These are phyloP conservation scores for Hypena proboscidalis DNA, from an alignment of 2,888 invertebrate genomes.

Conservation along the genomic window DNA sequence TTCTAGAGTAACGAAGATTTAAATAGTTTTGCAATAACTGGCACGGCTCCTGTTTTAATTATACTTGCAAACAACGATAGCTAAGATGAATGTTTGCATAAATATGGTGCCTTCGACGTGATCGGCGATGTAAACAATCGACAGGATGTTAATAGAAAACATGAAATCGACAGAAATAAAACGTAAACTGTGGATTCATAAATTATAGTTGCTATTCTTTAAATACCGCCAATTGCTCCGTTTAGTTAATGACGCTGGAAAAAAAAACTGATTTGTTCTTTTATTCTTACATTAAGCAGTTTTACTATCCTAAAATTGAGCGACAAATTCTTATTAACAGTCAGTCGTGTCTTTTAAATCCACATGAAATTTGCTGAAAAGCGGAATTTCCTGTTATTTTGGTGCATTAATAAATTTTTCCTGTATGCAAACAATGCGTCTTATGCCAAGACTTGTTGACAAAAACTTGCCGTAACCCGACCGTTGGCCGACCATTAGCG, in stretches of 20 bases:
- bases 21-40: conserved; percentile 33
- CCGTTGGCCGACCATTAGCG: conserved; percentile 39
- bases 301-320: too few relatives aligned
- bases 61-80: conserved; percentile 32
- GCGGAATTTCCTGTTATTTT: too few relatives aligned
- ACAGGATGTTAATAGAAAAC: conserved; percentile 45
- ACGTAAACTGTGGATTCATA: too few relatives aligned
- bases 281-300: too few relatives aligned
- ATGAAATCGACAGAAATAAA: conserved; percentile 35
- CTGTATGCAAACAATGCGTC: not conserved
- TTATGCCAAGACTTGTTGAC: conserved; percentile 6
- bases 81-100: conserved; percentile 37
- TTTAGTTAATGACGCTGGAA: too few relatives aligned
- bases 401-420: too few relatives aligned
- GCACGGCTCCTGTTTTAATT: conserved; percentile 33
- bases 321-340: too few relatives aligned
- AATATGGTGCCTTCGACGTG: conserved; percentile 34
- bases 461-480: conserved; percentile 42
- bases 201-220: too few relatives aligned
- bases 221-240: too few relatives aligned
- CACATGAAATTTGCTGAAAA: too few relatives aligned
- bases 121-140: conserved; percentile 36
- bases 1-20: conserved; percentile 22
- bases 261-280: too few relatives aligned
- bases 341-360: too few relatives aligned